Conservation (phyloP, 1,140 invertebrate genomes). For the Charaxes varanes region DNA sequence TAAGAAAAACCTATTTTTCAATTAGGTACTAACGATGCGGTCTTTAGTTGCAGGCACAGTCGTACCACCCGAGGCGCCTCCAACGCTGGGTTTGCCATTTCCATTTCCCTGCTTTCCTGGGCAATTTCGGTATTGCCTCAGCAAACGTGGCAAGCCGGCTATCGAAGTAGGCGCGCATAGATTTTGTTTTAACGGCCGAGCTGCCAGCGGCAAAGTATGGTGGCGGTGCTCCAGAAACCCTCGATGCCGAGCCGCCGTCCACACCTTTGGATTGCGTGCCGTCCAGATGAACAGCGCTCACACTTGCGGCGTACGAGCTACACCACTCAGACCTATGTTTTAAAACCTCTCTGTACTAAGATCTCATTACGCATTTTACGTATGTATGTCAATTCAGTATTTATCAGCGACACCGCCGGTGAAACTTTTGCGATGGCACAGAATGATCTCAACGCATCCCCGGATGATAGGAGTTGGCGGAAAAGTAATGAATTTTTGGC, state of each 20-base stretch:
- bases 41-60: constrained; percentile 54
- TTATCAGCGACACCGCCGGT: constrained; percentile 33
- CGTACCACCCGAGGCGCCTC: constrained; percentile 35
- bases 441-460: constrained; percentile 35
- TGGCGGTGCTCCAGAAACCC: constrained; percentile 67
- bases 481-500: constrained; percentile 18
- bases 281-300: constrained; percentile 68
- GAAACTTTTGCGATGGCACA: constrained; percentile 46
- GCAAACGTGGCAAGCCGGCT: constrained; percentile 64
- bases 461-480: constrained; percentile 12
- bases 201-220: constrained; percentile 69
- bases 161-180: constrained; percentile 64
- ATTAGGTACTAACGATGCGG: constrained; percentile 29
- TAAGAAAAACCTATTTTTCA: too few species aligned
- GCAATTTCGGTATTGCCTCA: constrained; percentile 66
- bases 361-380: constrained; percentile 13
- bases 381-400: constrained; percentile 16
- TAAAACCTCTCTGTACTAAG: constrained; percentile 26
- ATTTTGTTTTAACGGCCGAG: constrained; percentile 66
- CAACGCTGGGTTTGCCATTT: constrained; percentile 56
- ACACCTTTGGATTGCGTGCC: constrained; percentile 61
- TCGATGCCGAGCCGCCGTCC: constrained; percentile 61
- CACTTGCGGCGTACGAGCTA: constrained; percentile 63
- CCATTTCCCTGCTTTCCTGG: constrained; percentile 66
- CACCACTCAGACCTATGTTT: constrained; percentile 62